A percentile compares a stretch with the other conserved stretches of the same genome.
Evolutionary conservation across 2,113 vertebrate species (phyloP).

Genomic region (Anolis sagrei): DNA sequence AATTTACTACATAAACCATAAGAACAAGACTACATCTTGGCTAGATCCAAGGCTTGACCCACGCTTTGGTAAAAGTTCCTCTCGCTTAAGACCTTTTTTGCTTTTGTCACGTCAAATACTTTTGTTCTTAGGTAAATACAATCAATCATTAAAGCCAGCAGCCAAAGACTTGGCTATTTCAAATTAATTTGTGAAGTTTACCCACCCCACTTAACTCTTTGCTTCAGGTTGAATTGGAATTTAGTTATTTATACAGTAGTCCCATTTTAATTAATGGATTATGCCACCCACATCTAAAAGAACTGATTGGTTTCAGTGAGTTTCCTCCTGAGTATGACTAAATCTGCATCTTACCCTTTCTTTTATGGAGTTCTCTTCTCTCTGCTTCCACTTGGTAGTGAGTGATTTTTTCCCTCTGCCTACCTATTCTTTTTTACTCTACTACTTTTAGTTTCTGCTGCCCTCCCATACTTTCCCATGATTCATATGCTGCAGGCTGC

Average conservation of each 20-base stretch:
- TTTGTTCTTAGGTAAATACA: conserved; percentile 33
- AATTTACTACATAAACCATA: conserved; percentile 99
- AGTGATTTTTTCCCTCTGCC: neutral
- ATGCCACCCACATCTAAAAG: neutral
- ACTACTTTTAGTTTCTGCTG: neutral
- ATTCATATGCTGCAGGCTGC: neutral
- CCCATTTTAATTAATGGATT: neutral
- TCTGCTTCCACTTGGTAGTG: neutral
- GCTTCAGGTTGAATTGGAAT: neutral
- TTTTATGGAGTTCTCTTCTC: neutral
- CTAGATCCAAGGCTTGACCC: conserved; percentile 97
- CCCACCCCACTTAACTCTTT: neutral
- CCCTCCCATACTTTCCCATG: neutral
- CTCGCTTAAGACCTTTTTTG: conserved; percentile 70
- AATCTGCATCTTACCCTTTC: neutral
- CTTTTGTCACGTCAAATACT: conserved; percentile 53
- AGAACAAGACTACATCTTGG: conserved; percentile 99
- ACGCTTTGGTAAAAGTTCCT: conserved; percentile 92
- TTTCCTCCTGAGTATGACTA: neutral
- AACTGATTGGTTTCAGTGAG: neutral
- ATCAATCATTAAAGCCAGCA: neutral
- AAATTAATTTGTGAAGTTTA: neutral
- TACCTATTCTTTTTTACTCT: neutral
- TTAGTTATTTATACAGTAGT: neutral
- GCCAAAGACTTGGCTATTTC: conserved; percentile 1